Base-by-base conservation (phyloP, 2,888 invertebrate species). In the Parapristionchus giblindavisi region DNA sequence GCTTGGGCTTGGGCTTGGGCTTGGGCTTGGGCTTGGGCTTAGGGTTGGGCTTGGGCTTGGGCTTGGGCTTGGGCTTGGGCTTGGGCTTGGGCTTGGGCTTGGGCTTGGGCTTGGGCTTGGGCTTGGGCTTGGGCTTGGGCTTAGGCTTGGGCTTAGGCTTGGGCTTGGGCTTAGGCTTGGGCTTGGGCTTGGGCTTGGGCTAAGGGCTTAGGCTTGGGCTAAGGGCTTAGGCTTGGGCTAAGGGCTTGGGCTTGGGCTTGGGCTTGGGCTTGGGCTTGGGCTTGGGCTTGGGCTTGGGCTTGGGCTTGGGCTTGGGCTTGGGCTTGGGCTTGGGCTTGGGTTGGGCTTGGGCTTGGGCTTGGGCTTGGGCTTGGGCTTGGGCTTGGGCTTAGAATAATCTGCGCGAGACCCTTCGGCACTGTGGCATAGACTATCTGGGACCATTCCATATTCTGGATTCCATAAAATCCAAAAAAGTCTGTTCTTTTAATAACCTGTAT, bases 81-180 rank as follows among this genome's bases (percentile, higher is more conserved):
- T 51, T 72, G 70, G 72, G 52, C 72, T 72, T 68, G 48, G 68
- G 68, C 68, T 68, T 68, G 48, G 72, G 52, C 72, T 72, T 72
- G 70, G 72, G 52, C 72, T 72, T 72, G 70, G 72, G 52, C 72
- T 72, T 72, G 70, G 72, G 52, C 72, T 72, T 72, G 70, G 72
- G 52, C 72, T 72, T 72, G 70, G 72, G 52, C 76, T 75, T 75
- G 76, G 75, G 75, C 75, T 68, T 78, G n/a, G 66, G 75, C 72
- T 71, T 74, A 71, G 72, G 74, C 72, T 71, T 74, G 68, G 73
- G 29, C 75, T 75, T 75, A 8, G n/a, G 75, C 27, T 72, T 68
- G 52, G 73, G 58, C 58, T 72, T 65, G 48, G 58, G 63, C 73
- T 72, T 65, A 72, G 63, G 58, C 73, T 65, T 4, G 4, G 36